Evolutionary conservation across 2,888 invertebrate species (phyloP).

Genomic region (Hypsopygia costalis): DNA sequence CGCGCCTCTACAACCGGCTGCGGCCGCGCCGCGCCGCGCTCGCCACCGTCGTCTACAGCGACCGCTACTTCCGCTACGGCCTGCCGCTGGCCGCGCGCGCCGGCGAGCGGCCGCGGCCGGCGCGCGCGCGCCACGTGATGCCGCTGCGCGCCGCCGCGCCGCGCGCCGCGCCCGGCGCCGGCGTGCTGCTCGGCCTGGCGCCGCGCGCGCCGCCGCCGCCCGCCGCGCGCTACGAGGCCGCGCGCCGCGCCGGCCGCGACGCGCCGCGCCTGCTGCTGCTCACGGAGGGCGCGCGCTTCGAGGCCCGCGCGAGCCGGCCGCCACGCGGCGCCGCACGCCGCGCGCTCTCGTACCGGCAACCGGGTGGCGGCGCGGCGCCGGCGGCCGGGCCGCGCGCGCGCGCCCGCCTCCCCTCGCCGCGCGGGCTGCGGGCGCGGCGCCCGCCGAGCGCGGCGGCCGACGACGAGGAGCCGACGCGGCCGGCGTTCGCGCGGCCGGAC

Average conservation of each 20-base stretch:
- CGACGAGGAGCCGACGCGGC: conserved; percentile 15
- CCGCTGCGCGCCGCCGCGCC: conserved; percentile 16
- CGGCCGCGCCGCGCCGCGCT: conserved; percentile 41
- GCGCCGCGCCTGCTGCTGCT: conserved; percentile 13
- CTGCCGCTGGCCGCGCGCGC: conserved; percentile 48
- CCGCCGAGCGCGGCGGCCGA: conserved; percentile 18
- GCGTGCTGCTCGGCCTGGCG: conserved; percentile 16
- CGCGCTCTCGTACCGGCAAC: conserved; percentile 17
- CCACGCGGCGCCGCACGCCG: conserved; percentile 18
- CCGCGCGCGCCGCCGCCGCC: conserved; percentile 21
- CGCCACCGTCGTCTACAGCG: conserved; percentile 71
- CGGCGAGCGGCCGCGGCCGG: conserved; percentile 24
- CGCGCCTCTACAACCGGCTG: conserved; percentile 42
- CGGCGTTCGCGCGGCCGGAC: conserved; percentile 21
- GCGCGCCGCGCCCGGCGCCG: conserved; percentile 16
- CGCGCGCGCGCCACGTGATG: conserved; percentile 12
- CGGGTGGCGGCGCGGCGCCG: conserved; percentile 18
- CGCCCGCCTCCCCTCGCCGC: conserved; percentile 19
- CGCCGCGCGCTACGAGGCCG: neutral
- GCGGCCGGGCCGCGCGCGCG: conserved; percentile 10
- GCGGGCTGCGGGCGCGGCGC: conserved; percentile 27
- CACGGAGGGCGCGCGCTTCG: conserved; percentile 17
- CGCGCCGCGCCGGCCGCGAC: conserved; percentile 13
- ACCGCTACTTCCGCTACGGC: conserved; percentile 70
- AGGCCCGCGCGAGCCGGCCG: conserved; percentile 4